Percentiles rank a stretch among this genome's conserved stretches.
phyloP scores from a whole-genome alignment of 2,797 vertebrate genomes.

The Trichosurus vulpecula region DNA sequence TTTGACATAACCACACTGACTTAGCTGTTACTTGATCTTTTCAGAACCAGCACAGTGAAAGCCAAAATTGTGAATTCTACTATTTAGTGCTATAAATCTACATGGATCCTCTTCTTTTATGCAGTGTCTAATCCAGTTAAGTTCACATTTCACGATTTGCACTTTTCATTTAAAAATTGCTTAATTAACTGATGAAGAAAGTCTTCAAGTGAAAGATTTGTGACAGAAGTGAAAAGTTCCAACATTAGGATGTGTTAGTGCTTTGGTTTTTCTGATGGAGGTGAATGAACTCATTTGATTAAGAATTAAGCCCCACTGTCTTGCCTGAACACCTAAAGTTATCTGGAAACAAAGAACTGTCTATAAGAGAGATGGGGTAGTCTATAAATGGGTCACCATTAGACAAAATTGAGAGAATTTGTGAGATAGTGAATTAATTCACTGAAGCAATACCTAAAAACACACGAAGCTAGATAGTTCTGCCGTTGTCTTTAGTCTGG shows the following conservation, averaged over 20 bases:
- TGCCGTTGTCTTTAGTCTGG: constrained; percentile 36
- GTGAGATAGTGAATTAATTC: constrained; percentile 5
- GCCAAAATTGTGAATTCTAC: constrained; percentile 55
- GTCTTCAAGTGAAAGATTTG: constrained; percentile 54
- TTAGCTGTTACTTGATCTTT: constrained; percentile 57
- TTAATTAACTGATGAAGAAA: constrained; percentile 54
- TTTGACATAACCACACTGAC: constrained; percentile 55
- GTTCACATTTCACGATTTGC: constrained; percentile 73
- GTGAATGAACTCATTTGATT: constrained; percentile 26
- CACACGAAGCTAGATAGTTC: not conserved
- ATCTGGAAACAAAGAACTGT: constrained; percentile 15
- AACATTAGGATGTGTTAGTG: not conserved
- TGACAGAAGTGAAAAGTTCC: not conserved
- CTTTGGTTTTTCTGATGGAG: not conserved
- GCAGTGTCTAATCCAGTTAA: constrained; percentile 58
- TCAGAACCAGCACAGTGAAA: constrained; percentile 60
- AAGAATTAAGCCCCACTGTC: not conserved
- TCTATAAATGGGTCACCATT: not conserved
- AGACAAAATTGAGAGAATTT: not conserved
- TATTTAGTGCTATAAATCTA: constrained; percentile 62
- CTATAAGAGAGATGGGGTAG: not conserved
- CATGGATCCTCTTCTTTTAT: constrained; percentile 48
- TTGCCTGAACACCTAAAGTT: not conserved
- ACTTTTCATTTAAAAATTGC: constrained; percentile 72
- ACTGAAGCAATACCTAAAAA: constrained; percentile 16